Conservation (phyloP, 2,797 vertebrate species). For the Anguilla anguilla region DNA sequence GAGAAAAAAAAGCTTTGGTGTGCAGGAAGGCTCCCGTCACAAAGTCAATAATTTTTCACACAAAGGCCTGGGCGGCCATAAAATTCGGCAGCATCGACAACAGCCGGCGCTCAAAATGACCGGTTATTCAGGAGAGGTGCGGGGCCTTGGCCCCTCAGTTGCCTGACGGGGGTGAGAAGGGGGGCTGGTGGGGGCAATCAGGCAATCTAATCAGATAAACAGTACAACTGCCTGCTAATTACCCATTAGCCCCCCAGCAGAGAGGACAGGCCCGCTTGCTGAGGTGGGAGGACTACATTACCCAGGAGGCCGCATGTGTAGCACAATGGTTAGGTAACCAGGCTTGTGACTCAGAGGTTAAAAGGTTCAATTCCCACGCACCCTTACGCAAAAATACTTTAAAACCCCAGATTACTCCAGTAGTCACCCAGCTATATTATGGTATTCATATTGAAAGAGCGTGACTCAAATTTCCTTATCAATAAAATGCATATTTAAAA, state of each 20-base stretch:
- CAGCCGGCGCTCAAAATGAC: neutral
- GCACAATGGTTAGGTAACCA: neutral
- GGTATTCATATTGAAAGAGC: no score
- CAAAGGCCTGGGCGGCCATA: neutral
- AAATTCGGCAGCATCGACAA: neutral
- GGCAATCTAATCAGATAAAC: neutral
- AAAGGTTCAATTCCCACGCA: neutral
- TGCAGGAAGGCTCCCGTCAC: neutral
- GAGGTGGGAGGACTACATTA: neutral
- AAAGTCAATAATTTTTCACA: neutral
- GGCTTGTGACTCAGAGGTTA: neutral
- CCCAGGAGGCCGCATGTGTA: neutral
- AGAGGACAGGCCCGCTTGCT: neutral
- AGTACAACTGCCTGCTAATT: neutral
- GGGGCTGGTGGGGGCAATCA: neutral
- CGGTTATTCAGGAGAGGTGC: neutral
- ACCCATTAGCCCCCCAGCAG: neutral
- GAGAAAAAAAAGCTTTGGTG: neutral
- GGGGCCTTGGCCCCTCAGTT: neutral
- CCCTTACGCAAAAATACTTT: no score
- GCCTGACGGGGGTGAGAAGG: neutral
- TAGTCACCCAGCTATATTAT: neutral
- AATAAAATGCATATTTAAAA: no score
- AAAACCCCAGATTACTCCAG: neutral
- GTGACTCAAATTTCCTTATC: no score